Evolutionary conservation across 30 jellyfish, hydroid and myxozoan genomes (phyloP), one percentile per base, ranked within the genome.

Genomic region (Chironex yamaguchii): DNA sequence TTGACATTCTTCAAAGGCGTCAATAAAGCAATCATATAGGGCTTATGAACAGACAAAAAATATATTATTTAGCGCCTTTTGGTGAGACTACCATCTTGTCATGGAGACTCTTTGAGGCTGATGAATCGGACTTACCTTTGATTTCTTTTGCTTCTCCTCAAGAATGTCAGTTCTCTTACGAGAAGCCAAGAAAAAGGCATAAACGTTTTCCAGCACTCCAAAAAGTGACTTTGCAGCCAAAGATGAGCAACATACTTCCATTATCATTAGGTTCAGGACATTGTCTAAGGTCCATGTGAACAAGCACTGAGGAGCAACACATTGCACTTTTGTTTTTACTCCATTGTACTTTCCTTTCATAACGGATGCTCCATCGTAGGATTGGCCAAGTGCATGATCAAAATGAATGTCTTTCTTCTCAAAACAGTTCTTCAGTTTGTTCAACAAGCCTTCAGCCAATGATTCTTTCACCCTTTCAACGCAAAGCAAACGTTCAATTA

Each of bases 31-130:
- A 20, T 70, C 84, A 29, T 0, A 70, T 6, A 70, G 21, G 34
- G 1, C 30, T 21, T 70, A 67, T 0, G 74, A 70, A 20, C 34
- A 0, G 1, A 68, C 84, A 70, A 70, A 70, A 25, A 70, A 70
- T 20, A 70, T 68, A 36, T 70, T 70, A 3, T 70, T 35, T 0
- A 70, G 72, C 22, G 84, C 71, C 21, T 70, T 70, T 35, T 70
- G 72, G 21, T 70, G 71, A 0, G 84, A 70, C 84, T 35, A 70
- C 72, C 84, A 70, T 70, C 84, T 36, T 1, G 70, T 70, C 1
- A 68, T 70, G 0, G 84, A 70, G 2, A 70, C 84, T 20, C 84
- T 70, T 70, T 70, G 75, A 0, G 71, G 84, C 0, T 68, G 84
- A 70, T 70, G 84, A 33, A 70, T 33, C 12, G 0, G 74, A 0